Evolutionary conservation across 2,888 invertebrate species (phyloP), one percentile per base, ranked within the genome.

Genomic region (Tenthredo mesomela): DNA sequence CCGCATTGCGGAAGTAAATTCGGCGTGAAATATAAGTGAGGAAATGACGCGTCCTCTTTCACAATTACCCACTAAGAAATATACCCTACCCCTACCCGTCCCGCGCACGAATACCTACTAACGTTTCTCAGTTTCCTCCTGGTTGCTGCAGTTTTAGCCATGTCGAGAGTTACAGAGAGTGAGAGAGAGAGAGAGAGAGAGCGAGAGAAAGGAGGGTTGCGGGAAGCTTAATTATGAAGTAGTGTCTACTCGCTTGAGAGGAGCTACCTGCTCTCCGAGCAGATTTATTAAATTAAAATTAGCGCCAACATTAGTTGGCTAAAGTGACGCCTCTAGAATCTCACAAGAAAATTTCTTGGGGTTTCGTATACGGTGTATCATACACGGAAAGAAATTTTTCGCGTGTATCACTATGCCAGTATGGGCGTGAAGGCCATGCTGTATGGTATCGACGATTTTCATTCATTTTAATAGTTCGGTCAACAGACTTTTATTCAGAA

Each of bases 21-120:
- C 86, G 50, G 80, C 82, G 84, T 86, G 85, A 85, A 87, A 86
- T 86, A 86, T 80, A 86, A 86, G 85, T 85, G 80, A 86, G 84
- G 85, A 87, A 87, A 85, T 85, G 85, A 84, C 75, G 84, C 75
- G 85, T 87, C 87, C 85, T 86, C 85, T 86, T 73, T 37, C 85
- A 50, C 70, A 82, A 86, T 85, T 86, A 84, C 67, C 71, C 43
- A 43, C 65, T 61, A 61, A 80, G 65, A 80, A 80, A 80, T 80
- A 80, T 80, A 43, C 25, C 61, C 33, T 43, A 0, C 10, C 25
- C 61, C 33, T 43, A 0, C 10, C 47, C 47, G 10, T 12, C 12
- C 47, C 15, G 47, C 47, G 15, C 73, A 15, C n/a, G 18, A 21
- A 33, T 37, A 37, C 37, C 10, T 21, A 37, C 43, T 65, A 65